phyloP scores from a whole-genome alignment of 2,113 vertebrate species.

The Malurus elegans region DNA sequence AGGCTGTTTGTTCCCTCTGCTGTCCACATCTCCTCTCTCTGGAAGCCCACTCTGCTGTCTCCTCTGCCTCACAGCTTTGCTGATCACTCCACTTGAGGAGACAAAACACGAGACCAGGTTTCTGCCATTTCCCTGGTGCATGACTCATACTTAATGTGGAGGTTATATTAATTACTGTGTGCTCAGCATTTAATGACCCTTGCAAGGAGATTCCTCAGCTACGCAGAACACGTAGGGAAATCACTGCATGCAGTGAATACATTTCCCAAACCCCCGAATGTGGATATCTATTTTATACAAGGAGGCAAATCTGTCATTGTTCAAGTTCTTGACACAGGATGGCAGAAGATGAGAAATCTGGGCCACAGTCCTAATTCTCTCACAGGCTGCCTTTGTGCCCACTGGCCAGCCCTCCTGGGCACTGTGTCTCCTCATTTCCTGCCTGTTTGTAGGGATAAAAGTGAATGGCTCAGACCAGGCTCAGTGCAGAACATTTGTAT shows the following conservation, averaged over 20 bases:
- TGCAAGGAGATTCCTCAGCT: neutral
- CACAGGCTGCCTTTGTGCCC: conserved; percentile 11
- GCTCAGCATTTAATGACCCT: conserved; percentile 28
- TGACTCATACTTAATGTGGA: conserved; percentile 25
- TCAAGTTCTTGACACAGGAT: neutral
- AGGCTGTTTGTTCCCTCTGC: neutral
- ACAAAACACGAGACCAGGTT: neutral
- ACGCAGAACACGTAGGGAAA: fast-evolving
- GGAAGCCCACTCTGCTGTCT: neutral
- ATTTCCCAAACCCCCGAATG: neutral
- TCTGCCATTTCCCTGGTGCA: neutral
- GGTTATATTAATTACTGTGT: conserved; percentile 21
- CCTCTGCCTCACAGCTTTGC: neutral
- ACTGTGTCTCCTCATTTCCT: conserved; percentile 3
- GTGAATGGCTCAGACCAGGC: neutral
- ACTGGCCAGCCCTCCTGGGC: neutral
- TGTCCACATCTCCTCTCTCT: neutral
- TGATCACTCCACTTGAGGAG: neutral
- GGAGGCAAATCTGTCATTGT: neutral
- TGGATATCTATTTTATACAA: neutral
- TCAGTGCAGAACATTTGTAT: neutral
- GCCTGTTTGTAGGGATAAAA: neutral
- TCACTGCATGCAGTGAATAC: neutral
- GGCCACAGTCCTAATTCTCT: neutral
- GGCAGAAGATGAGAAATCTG: neutral